These are phyloP conservation scores for rat (Rattus norvegicus) DNA, from an alignment of 2,113 vertebrate genomes.

Conservation along the genomic window GRCr8 NC_086029.1:67828501-67829000, in stretches of 20 bases:
- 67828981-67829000: conserved; percentile 53
- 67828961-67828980: conserved; percentile 50
- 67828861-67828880: conserved; percentile 8
- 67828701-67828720: conserved; percentile 8
- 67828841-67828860: not conserved
- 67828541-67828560: conserved; percentile 50
- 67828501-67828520: conserved; percentile 34
- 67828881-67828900: not conserved
- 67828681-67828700: conserved; percentile 30
- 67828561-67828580: not conserved
- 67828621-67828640: conserved; percentile 3
- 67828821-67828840: conserved; percentile 14
- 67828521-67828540: not conserved
- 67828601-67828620: not conserved
- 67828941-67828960: conserved; percentile 35
- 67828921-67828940: conserved; percentile 38
- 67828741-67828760: not conserved
- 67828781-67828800: not conserved
- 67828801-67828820: conserved; percentile 24
- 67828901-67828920: not conserved
- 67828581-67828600: not conserved
- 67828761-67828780: not conserved
- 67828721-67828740: conserved; percentile 14
- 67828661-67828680: not conserved
- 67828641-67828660: not conserved